These are phyloP conservation scores for Mola mola DNA, from an alignment of 2,113 vertebrate species.

Conservation along the genomic window DNA sequence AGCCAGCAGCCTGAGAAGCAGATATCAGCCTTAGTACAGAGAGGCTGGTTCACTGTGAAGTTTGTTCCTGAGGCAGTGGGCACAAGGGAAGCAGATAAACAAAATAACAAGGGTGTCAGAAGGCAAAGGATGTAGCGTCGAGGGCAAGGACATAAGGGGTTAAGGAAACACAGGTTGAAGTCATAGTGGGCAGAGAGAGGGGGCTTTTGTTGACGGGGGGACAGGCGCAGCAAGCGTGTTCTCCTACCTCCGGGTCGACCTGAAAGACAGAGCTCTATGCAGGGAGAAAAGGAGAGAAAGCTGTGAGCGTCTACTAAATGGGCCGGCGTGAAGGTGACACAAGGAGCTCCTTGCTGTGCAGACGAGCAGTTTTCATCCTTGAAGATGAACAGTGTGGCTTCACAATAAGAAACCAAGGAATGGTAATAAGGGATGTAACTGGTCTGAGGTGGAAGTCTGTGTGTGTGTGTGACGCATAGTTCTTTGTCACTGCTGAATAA, in stretches of 20 bases:
- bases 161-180: conserved; percentile 48
- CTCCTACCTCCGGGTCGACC: conserved; percentile 81
- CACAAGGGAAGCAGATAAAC: conserved; percentile 48
- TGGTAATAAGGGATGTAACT: not conserved
- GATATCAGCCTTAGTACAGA: conserved; percentile 44
- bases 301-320: conserved; percentile 56
- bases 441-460: not conserved
- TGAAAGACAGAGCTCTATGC: conserved; percentile 83
- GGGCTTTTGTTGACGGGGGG: conserved; percentile 19
- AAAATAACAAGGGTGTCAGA: conserved; percentile 69
- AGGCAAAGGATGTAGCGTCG: conserved; percentile 56
- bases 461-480: no score
- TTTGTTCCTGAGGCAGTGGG: conserved; percentile 46
- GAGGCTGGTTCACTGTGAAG: conserved; percentile 46
- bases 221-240: conserved; percentile 68
- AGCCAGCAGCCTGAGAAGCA: conserved; percentile 41
- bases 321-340: conserved; percentile 43
- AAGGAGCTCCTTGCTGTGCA: conserved; percentile 25
- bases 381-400: conserved; percentile 12
- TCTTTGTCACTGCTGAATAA: no score
- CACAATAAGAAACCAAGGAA: not conserved
- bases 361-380: conserved; percentile 15
- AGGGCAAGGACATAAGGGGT: conserved; percentile 52
- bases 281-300: conserved; percentile 72
- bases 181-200: conserved; percentile 38